Base-by-base conservation (phyloP, 2,113 vertebrate species). In the Tiliqua scincoides region DNA sequence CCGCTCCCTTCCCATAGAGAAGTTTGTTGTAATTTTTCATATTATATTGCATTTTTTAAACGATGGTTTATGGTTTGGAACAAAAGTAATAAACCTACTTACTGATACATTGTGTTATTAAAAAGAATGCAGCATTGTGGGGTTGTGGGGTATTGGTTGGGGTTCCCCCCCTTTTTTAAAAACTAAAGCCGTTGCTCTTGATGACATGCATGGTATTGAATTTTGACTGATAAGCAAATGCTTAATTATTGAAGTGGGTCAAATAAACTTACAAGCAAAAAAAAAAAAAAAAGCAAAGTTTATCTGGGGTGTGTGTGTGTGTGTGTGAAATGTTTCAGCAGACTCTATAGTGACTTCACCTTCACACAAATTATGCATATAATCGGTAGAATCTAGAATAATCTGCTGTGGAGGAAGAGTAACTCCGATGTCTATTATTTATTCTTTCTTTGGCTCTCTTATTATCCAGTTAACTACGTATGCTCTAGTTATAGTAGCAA, bases 51-150 rank as follows among this genome's bases (percentile, higher is more conserved):
- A 30, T 88, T 92, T 91, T 83, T 90, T 75, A 90, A 91, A 83
- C 85, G 71, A 77, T 88, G 62, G 32, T 93, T 95, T 92, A 87
- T 87, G 87, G 84, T 57, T 76, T 89, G 83, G 87, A 94, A 93
- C 74, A 88, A 82, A 76, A 86, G 87, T 90, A 84, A 85, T 91
- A 91, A 95, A 91, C 21, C 7, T 86, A 68, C 88, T 32, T 88
- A 88, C 14, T 82, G 74, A 70, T n/a, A 52, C 59, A 61, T 11
- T 70, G 43, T 12, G n/a, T 84, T 90, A 59, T 90, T 91, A 67
- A 77, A 90, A 92, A 87, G 78, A 91, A 70, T 15, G 3, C 52
- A 78, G 48, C 62, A 18, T 57, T 77, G 18, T 27, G 70, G 48
- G 11, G 23, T n/a, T 85, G 63, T 10, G 25, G 5, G 62, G 30